Evolutionary conservation across 1,140 invertebrate species (phyloP), one percentile per base, ranked within the genome.

Genomic region (Heliconius congener): DNA sequence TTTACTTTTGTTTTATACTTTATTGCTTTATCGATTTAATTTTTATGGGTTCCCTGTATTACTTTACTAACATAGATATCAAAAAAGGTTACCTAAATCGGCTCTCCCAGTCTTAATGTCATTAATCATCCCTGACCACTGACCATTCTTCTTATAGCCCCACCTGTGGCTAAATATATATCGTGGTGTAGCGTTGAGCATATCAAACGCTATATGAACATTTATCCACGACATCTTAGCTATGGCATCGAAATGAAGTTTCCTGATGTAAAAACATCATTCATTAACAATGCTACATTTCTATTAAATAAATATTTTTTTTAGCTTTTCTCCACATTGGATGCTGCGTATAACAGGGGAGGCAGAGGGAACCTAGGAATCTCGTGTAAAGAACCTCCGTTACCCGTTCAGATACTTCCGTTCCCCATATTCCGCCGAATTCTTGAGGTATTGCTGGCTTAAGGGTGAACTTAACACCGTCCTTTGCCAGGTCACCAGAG

Each of bases 61-160:
- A 46, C 42, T 46, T 16, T 4, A 46, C 0, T 46, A 5, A 46
- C 42, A 16, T 46, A 37, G 42, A 13, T 46, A 46, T 18, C 50
- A 19, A 52, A 19, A 52, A 19, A 2, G 50, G 42, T 88, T 93
- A 75, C 95, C 95, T 50, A 95, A 82, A 52, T 96, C 96, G 16
- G 94, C 94, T 27, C 95, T 95, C 4, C 95, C 95, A 75, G 95
- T 93, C 16, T 95, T 89, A 1, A 97, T 60, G 74, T 92, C 89
- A 37, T 88, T 82, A 9, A 95, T 89, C 93, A 95, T 95, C 3
- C 95, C 95, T 30, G 84, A 90, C 90, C 90, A 93, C 2, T 77
- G 74, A 0, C 93, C 94, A 39, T 93, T 87, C 1, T 83, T 83
- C 34, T 88, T 88, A 79, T 90, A 94, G 0, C 94, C 94, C 85